phyloP scores from a whole-genome alignment of 2,888 invertebrate genomes.

The Brachyptera risi region DNA sequence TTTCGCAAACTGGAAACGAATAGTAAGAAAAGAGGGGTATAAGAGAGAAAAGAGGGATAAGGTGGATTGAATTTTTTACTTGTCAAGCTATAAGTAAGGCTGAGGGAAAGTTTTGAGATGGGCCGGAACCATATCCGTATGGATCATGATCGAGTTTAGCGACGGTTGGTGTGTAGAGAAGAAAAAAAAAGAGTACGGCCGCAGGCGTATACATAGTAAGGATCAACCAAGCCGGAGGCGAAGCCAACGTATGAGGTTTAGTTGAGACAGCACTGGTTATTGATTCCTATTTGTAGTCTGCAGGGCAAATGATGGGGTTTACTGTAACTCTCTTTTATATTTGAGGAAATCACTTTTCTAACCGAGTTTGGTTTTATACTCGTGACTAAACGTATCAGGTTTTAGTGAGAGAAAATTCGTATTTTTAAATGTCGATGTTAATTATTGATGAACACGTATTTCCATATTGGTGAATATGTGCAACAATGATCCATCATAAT shows the following conservation, averaged over 20 bases:
- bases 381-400: no score
- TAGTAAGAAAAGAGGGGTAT: neutral
- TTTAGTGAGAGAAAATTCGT: no score
- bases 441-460: no score
- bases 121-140: neutral
- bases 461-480: no score
- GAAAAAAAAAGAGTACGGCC: no score
- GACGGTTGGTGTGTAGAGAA: no score
- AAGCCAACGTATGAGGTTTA: neutral
- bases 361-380: no score
- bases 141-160: slow-evolving; percentile 2
- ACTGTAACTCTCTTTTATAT: no score
- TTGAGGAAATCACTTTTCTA: no score
- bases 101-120: neutral
- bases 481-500: no score
- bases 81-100: neutral
- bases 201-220: neutral
- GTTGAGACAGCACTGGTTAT: neutral
- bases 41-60: neutral
- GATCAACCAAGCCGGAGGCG: neutral
- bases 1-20: neutral
- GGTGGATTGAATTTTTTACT: slow-evolving; percentile 17
- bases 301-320: slow-evolving; percentile 2
- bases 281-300: slow-evolving; percentile 16
- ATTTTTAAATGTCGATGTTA: no score